Evolutionary conservation across 2,888 invertebrate genomes (phyloP).

Genomic region (Cheilosia pagana): DNA sequence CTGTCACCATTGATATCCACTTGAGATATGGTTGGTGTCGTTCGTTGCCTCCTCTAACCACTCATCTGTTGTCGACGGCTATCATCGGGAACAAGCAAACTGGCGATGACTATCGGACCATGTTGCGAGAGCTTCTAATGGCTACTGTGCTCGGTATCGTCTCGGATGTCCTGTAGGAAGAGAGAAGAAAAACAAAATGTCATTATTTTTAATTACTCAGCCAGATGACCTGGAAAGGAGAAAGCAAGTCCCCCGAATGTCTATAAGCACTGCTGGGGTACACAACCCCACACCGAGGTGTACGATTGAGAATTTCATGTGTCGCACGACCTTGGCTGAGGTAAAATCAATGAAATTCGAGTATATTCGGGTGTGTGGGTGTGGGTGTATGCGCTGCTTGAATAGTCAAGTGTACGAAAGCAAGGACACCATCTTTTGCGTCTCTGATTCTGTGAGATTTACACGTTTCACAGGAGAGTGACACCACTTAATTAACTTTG

Average conservation of each 20-base stretch:
- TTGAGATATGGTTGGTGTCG: slow-evolving; percentile 34
- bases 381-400: neutral
- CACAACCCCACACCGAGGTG: neutral
- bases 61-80: slow-evolving; percentile 30
- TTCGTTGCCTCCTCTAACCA: slow-evolving; percentile 12
- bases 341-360: slow-evolving; percentile 21
- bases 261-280: neutral
- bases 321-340: slow-evolving; percentile 20
- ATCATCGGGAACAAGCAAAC: slow-evolving; percentile 7
- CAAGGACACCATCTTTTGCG: slow-evolving; percentile 41
- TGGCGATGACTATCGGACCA: slow-evolving; percentile 29
- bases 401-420: slow-evolving; percentile 11
- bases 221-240: slow-evolving; percentile 36
- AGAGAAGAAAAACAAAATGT: slow-evolving; percentile 23
- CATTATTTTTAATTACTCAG: slow-evolving; percentile 67
- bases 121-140: slow-evolving; percentile 29
- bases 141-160: slow-evolving; percentile 35
- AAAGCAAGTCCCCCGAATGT: neutral
- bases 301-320: slow-evolving; percentile 32
- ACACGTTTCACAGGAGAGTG: slow-evolving; percentile 37
- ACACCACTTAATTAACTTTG: slow-evolving; percentile 68
- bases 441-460: slow-evolving; percentile 29
- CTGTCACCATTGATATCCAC: slow-evolving; percentile 49
- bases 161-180: slow-evolving; percentile 31
- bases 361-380: slow-evolving; percentile 12